Conservation (phyloP, 2,113 vertebrate genomes). For the Neolamprologus longior region DNA sequence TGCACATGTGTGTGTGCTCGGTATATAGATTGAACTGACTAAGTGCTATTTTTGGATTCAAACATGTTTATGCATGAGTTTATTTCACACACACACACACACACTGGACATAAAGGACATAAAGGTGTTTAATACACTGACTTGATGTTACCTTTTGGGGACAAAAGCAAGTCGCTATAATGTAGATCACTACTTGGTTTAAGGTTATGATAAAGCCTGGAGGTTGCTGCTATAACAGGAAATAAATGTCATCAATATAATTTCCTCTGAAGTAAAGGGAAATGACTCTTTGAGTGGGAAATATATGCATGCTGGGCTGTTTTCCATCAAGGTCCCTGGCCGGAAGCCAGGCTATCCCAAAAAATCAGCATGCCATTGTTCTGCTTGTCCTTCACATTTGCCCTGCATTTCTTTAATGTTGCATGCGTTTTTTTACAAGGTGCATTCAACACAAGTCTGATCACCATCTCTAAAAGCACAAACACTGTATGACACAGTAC, state of each 20-base stretch:
- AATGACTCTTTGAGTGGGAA: background rate
- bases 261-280: background rate
- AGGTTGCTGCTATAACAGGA: background rate
- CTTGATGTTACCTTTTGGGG: background rate
- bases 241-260: background rate
- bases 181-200: background rate
- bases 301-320: background rate
- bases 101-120: background rate
- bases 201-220: background rate
- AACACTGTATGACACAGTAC: background rate
- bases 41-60: background rate
- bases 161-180: background rate
- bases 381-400: background rate
- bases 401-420: background rate
- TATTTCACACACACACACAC: rapidly evolving
- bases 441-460: background rate
- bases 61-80: background rate
- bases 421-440: background rate
- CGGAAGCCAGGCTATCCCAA: background rate
- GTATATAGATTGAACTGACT: background rate
- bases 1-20: background rate
- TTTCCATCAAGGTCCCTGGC: background rate
- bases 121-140: background rate
- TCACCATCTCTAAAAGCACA: background rate
- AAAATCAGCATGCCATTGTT: background rate